phyloP scores from a whole-genome alignment of 2,888 invertebrate genomes.

The Aspidapion aeneum region DNA sequence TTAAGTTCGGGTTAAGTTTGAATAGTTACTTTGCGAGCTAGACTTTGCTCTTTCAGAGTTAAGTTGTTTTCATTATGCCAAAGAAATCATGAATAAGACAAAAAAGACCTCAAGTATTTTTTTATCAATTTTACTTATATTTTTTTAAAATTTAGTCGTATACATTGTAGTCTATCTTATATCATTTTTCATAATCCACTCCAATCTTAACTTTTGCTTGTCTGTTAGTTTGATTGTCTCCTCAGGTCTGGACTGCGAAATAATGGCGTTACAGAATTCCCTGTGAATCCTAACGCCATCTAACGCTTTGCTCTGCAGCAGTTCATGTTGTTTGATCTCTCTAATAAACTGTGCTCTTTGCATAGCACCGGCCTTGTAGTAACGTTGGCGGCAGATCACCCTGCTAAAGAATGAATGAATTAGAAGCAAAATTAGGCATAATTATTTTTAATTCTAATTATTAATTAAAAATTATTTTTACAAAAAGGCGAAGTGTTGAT shows the following conservation, averaged over 20 bases:
- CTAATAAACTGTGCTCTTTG: slow-evolving; percentile 58
- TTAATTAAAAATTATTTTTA: slow-evolving; percentile 4
- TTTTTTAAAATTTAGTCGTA: no score
- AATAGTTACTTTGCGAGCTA: no score
- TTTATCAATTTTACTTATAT: no score
- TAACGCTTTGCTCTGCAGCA: slow-evolving; percentile 59
- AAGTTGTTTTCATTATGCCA: no score
- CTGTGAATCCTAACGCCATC: slow-evolving; percentile 63
- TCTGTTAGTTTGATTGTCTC: slow-evolving; percentile 39
- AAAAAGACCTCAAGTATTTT: no score
- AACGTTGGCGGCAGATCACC: slow-evolving; percentile 62
- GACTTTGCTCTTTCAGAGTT: no score
- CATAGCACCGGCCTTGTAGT: slow-evolving; percentile 51
- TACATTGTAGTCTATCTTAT: not conserved
- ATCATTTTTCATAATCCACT: slow-evolving; percentile 33
- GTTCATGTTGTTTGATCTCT: slow-evolving; percentile 59
- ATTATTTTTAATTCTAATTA: not conserved
- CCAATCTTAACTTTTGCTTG: slow-evolving; percentile 38
- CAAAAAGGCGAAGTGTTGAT: slow-evolving; percentile 5
- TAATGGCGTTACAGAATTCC: slow-evolving; percentile 58
- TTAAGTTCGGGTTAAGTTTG: no score
- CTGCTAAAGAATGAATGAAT: slow-evolving; percentile 50
- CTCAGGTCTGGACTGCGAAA: slow-evolving; percentile 40
- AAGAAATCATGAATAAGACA: no score
- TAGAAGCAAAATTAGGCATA: not conserved